phyloP scores from a whole-genome alignment of 2,888 invertebrate species.

The Cyaniris semiargus region DNA sequence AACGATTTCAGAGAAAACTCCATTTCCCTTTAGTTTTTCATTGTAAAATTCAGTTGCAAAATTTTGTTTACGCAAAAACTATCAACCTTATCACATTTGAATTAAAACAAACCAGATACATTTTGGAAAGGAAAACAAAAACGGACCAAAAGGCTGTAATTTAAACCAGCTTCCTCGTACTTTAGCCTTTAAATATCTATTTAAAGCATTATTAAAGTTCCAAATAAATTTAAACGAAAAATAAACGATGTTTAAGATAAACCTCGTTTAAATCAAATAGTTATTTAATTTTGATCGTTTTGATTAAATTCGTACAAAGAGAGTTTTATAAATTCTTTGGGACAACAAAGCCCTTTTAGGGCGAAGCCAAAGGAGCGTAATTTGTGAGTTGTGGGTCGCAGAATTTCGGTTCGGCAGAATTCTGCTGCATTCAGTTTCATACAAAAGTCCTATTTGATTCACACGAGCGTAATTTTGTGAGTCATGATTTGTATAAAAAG shows the following conservation, averaged over 20 bases:
- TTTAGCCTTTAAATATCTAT: not conserved
- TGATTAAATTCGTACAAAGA: slow-evolving; percentile 2
- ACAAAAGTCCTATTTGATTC: too few relatives aligned
- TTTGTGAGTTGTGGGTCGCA: too few relatives aligned
- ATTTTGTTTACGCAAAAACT: not conserved
- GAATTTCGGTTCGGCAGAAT: too few relatives aligned
- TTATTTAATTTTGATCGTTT: not conserved
- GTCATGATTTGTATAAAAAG: too few relatives aligned
- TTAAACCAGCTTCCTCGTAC: not conserved
- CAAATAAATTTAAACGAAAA: slow-evolving; percentile 1
- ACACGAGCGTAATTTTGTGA: too few relatives aligned
- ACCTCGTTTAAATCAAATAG: not conserved
- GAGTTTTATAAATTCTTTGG: not conserved
- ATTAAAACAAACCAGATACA: not conserved
- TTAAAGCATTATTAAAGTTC: not conserved
- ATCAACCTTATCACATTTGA: not conserved
- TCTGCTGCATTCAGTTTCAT: too few relatives aligned
- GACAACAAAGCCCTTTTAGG: not conserved
- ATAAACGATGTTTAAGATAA: not conserved
- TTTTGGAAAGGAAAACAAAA: not conserved
- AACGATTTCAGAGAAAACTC: too few relatives aligned
- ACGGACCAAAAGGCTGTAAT: not conserved
- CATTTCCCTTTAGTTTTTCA: too few relatives aligned
- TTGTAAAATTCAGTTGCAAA: too few relatives aligned
- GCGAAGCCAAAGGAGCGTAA: not conserved